Evolutionary conservation across 2,888 invertebrate species (phyloP), one percentile per base, ranked within the genome.

Genomic region (Neria commutata): DNA sequence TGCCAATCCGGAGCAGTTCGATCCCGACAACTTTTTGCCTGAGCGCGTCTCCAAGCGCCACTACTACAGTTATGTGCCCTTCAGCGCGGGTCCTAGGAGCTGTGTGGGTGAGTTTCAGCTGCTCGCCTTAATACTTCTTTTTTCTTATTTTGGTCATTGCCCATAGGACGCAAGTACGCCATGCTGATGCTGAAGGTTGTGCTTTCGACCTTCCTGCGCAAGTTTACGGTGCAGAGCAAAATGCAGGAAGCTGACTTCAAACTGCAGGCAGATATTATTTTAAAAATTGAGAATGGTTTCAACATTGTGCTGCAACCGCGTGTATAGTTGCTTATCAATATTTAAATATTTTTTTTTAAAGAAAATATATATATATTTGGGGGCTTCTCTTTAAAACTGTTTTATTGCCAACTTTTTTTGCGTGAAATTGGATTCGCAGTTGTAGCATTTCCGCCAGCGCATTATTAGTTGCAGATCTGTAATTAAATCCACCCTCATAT

Each of bases 21-120:
- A 90, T 73, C 90, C 90, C 0, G 90, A 90, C 74, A 89, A 90
- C 76, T 90, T 90, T 83, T 77, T 90, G 14, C 89, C 90, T 0
- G 89, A 90, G 73, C 87, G 86, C 60, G 87, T 87, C 1, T 85
- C 86, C n/a, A 87, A 87, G 68, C 85, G 90, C 50, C 90, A 90
- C 71, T 90, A 89, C 74, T 90, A 91, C 77, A 86, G 89, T 50
- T 90, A 86, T 71, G 87, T 91, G 50, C 90, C 90, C 0, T 91
- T 90, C 83, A 64, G 54, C 37, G 54, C 54, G 24, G 54, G 54
- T n/a, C 54, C 54, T 8, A 29, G 54, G 1, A 89, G 89, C 65
- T 90, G 90, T 76, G 89, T 90, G 21, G 90, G 54, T 54, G 6
- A 46, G 54, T 47, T 47, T 21, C 19, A 4, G 37, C n/a, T n/a